A percentile compares a stretch with the other conserved stretches of the same genome.
Evolutionary conservation across 1,140 invertebrate species (phyloP).

Genomic region (Trachymyrmex cornetzi): DNA sequence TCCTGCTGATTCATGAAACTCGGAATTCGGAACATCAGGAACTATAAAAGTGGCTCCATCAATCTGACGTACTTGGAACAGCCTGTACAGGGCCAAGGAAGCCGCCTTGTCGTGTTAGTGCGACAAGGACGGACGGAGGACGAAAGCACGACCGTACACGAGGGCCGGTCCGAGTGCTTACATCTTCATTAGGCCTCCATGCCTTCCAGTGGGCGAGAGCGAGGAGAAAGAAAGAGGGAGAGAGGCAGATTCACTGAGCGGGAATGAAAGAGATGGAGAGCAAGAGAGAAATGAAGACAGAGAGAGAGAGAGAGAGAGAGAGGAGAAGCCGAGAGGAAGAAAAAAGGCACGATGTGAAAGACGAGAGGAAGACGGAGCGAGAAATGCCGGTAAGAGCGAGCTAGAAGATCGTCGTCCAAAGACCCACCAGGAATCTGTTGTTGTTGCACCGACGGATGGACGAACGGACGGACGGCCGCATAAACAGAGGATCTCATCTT

Average conservation of each 20-base stretch:
- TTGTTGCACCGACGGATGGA: constrained; percentile 84
- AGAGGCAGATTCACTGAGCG: constrained; percentile 28
- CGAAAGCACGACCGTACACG: constrained; percentile 83
- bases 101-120: constrained; percentile 51
- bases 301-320: constrained; percentile 36
- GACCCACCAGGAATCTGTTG: constrained; percentile 86
- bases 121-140: constrained; percentile 79
- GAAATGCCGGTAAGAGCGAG: constrained; percentile 56
- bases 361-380: constrained; percentile 29
- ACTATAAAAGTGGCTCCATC: constrained; percentile 31
- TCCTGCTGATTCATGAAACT: not conserved
- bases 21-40: not conserved
- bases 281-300: not conserved
- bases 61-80: constrained; percentile 62
- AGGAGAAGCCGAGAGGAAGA: constrained; percentile 69
- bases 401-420: constrained; percentile 83
- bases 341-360: constrained; percentile 79
- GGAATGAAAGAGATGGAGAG: constrained; percentile 50
- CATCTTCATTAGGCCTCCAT: constrained; percentile 86
- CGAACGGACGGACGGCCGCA: constrained; percentile 77
- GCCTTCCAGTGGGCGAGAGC: constrained; percentile 75
- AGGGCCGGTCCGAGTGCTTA: constrained; percentile 85
- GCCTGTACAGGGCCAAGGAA: constrained; percentile 73
- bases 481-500: constrained; percentile 86
- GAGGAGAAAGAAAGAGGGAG: constrained; percentile 57